These are phyloP conservation scores for Pentalonia nigronervosa DNA, from an alignment of 1,140 invertebrate species.

Conservation along the genomic window DNA sequence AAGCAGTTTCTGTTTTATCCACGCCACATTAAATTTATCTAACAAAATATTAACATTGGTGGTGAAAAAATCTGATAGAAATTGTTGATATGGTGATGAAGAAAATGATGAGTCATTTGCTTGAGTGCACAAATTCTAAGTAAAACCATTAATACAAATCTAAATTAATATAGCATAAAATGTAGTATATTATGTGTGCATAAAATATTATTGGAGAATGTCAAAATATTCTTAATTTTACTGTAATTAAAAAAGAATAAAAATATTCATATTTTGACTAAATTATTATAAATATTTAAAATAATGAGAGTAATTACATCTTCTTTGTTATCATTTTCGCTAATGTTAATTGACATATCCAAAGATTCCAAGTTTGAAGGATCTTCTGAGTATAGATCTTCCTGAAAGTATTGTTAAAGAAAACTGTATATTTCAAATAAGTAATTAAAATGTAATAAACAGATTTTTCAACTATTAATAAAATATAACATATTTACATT, in stretches of 20 bases:
- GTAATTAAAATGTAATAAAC: background rate
- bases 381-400: constrained; percentile 33
- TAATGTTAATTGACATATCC: constrained; percentile 26
- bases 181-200: background rate
- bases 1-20: constrained; percentile 53
- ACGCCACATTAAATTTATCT: constrained; percentile 50
- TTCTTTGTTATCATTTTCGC: constrained; percentile 32
- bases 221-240: background rate
- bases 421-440: background rate
- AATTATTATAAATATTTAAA: background rate
- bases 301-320: background rate
- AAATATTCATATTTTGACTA: background rate
- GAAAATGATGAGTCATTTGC: constrained; percentile 40
- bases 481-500: constrained; percentile 20
- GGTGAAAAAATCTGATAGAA: constrained; percentile 36
- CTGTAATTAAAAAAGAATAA: background rate
- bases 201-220: background rate
- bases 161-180: constrained; percentile 10
- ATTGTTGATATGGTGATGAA: constrained; percentile 48
- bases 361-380: constrained; percentile 30
- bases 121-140: constrained; percentile 27
- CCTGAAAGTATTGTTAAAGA: background rate
- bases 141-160: background rate
- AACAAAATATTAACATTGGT: constrained; percentile 31
- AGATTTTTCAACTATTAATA: background rate